Evolutionary conservation across 2,888 invertebrate species (phyloP), one percentile per base, ranked within the genome.

Genomic region (Luperina testacea): DNA sequence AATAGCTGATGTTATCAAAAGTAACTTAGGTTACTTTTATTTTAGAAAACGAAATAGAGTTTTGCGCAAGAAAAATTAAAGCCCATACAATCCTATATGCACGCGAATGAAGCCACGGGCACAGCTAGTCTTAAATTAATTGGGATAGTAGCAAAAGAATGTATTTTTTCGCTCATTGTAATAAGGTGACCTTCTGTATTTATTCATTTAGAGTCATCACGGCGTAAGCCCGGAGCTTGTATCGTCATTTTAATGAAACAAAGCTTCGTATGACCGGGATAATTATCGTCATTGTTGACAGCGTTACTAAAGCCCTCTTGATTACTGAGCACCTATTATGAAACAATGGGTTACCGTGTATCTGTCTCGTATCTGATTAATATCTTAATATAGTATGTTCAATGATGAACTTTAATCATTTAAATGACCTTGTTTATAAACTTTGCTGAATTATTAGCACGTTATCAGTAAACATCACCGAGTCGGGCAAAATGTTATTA

Each of bases 241-340:
- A 75, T 65, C 67, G 57, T 45, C 61, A 74, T 64, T 75, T 70
- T 76, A 65, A 75, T 73, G 9, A 72, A 75, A 77, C 79, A 72
- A 77, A 68, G 71, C 68, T 57, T 51, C 27, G 45, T 71, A 68
- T 81, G 77, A 73, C 86, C 85, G 81, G 48, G 20, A 67, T 81
- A 67, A 67, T 67, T 57, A 71, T 64, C 57, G 42, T 32, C 48
- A 64, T 72, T 75, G 67, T 81, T 67, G 73, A 77, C 76, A 76
- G 45, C 32, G 38, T 70, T 13, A 20, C 59, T n/a, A 57, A 53
- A 79, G 51, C 51, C 57, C 53, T 53, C 51, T 64, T 72, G 38
- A 70, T 72, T 42, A 61, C 45, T 42, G 32, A 63, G 20, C 15
- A 48, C 11, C 45, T 45, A 42, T 57, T 45, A 42, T 27, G 27